phyloP scores from a whole-genome alignment of 2,888 invertebrate species.

The Orthosia incerta region DNA sequence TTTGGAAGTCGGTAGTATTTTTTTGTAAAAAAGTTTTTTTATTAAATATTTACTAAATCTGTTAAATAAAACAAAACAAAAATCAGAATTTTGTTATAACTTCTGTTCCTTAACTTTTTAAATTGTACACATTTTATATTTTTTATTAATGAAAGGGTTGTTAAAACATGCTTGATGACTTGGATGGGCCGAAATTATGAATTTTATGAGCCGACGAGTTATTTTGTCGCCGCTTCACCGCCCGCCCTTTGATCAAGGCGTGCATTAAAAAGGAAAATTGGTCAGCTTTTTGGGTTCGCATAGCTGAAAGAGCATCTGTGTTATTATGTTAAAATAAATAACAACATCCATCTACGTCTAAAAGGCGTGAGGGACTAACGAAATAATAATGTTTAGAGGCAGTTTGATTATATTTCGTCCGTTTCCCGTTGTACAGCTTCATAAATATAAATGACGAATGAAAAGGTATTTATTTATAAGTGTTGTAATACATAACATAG shows the following conservation, averaged over 20 bases:
- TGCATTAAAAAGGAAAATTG: slow-evolving; percentile 86
- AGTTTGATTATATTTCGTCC: slow-evolving; percentile 13
- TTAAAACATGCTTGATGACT: slow-evolving; percentile 63
- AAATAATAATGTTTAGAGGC: slow-evolving; percentile 26
- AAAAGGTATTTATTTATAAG: slow-evolving; percentile 2
- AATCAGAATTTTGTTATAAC: neutral
- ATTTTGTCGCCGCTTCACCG: slow-evolving; percentile 78
- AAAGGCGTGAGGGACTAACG: slow-evolving; percentile 40
- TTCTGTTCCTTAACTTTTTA: slow-evolving; percentile 12
- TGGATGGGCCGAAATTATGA: slow-evolving; percentile 75
- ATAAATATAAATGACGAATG: slow-evolving; percentile 34
- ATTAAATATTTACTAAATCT: too few relatives aligned
- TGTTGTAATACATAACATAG: slow-evolving; percentile 13
- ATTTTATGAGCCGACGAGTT: slow-evolving; percentile 80
- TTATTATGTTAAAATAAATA: slow-evolving; percentile 62
- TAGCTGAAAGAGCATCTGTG: slow-evolving; percentile 73
- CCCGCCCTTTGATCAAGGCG: slow-evolving; percentile 85
- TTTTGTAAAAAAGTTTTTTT: too few relatives aligned
- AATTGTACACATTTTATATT: slow-evolving; percentile 33
- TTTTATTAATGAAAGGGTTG: slow-evolving; percentile 60
- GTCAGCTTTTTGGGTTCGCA: slow-evolving; percentile 79
- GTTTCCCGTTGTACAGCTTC: slow-evolving; percentile 21
- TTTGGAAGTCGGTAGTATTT: too few relatives aligned
- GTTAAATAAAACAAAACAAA: too few relatives aligned
- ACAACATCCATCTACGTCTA: slow-evolving; percentile 42